A percentile compares a stretch with the other conserved stretches of the same genome.
Conservation (phyloP, 23 tunicate species). For the Diplosoma virens region DNA sequence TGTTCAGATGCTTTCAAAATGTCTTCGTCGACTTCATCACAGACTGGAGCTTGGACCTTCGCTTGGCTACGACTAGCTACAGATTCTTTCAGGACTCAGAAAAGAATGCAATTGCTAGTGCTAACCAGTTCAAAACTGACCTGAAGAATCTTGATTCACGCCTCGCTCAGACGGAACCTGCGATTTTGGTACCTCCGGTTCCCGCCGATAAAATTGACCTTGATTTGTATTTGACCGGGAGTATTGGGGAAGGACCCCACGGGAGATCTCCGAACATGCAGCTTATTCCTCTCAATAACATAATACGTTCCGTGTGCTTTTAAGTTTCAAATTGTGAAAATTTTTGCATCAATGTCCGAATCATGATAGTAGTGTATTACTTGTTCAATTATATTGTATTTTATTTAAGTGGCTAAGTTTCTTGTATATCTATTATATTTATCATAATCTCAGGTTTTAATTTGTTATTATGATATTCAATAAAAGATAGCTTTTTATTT, state of each 20-base stretch:
- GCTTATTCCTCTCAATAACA: slow-evolving; percentile 20
- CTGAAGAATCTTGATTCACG: slow-evolving; percentile 1
- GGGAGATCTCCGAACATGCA: slow-evolving; percentile 29
- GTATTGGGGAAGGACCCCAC: slow-evolving; percentile 8
- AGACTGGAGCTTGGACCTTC: slow-evolving; percentile 15
- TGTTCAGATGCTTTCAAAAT: slow-evolving; percentile 40
- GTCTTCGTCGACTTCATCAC: slow-evolving; percentile 51
- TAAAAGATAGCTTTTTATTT: no score
- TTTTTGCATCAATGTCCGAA: no score
- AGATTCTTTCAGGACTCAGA: slow-evolving; percentile 11
- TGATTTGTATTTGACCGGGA: not conserved
- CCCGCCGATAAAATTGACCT: slow-evolving; percentile 9
- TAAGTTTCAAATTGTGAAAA: not conserved
- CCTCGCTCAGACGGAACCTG: slow-evolving; percentile 6
- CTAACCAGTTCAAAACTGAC: not conserved
- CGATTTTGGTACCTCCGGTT: slow-evolving; percentile 2
- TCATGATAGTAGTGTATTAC: no score
- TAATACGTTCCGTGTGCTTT: slow-evolving; percentile 37
- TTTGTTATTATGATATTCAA: no score
- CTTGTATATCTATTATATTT: no score
- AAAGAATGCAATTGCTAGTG: not conserved
- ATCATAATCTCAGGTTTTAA: no score
- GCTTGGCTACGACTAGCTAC: slow-evolving; percentile 17
- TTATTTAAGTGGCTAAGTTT: no score
- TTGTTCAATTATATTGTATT: no score